Conservation (phyloP, 1,140 invertebrate species). For the Tetramorium simillimum region DNA sequence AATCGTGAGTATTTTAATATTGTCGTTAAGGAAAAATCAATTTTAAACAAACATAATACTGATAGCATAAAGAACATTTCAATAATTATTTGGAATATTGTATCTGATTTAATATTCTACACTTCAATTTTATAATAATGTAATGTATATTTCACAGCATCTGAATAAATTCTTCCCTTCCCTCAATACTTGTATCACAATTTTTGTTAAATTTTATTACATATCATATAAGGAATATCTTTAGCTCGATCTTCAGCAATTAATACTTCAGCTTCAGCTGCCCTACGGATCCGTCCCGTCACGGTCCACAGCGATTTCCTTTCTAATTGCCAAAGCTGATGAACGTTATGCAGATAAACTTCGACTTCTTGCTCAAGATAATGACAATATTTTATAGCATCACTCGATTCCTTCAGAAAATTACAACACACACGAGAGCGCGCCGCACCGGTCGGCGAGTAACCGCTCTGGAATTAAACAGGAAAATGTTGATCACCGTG, state of each 20-base stretch:
- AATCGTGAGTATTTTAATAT: background rate
- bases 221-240: background rate
- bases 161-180: background rate
- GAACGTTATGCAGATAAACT: background rate
- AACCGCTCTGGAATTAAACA: conserved; percentile 31
- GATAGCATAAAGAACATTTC: background rate
- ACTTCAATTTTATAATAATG: background rate
- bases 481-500: conserved; percentile 25
- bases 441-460: background rate
- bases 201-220: background rate
- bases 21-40: background rate
- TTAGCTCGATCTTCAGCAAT: background rate
- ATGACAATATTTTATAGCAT: conserved; percentile 7
- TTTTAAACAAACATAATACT: background rate
- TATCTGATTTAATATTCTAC: background rate
- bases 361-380: background rate
- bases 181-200: background rate
- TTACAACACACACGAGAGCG: conserved; percentile 11
- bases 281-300: background rate
- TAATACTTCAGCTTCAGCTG: background rate
- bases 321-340: background rate
- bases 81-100: background rate
- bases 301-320: background rate
- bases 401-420: conserved; percentile 7
- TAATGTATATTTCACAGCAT: background rate